Conservation (phyloP, 2,797 vertebrate genomes). For the Ceyx erithaca region DNA sequence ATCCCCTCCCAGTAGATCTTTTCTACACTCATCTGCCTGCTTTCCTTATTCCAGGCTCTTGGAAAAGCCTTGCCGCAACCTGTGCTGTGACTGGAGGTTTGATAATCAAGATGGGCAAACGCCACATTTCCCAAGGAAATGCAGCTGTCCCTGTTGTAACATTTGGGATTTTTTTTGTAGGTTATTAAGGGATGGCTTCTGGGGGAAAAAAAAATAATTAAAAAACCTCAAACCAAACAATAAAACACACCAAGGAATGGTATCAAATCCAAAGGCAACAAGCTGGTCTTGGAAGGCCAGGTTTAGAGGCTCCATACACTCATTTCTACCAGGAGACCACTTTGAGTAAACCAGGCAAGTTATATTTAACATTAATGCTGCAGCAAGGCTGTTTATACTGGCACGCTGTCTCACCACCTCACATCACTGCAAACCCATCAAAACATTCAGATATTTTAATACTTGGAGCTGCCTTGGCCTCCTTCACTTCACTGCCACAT, state of each 20-base stretch:
- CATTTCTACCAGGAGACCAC: neutral
- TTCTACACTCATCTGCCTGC: neutral
- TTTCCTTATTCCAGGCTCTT: neutral
- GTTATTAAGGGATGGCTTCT: neutral
- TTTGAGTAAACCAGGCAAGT: neutral
- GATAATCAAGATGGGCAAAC: neutral
- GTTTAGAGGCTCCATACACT: rapidly evolving
- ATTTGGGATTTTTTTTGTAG: neutral
- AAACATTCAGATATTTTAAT: neutral
- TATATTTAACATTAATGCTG: neutral
- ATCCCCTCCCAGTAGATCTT: neutral
- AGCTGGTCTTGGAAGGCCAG: neutral
- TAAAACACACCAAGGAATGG: neutral
- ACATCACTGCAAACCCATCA: neutral
- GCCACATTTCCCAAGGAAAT: neutral
- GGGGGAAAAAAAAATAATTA: too few species aligned
- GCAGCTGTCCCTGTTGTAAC: neutral
- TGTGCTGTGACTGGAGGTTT: rapidly evolving
- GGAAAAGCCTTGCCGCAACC: neutral
- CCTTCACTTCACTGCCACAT: rapidly evolving
- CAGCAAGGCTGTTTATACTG: neutral
- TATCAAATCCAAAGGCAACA: neutral
- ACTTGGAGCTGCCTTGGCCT: neutral
- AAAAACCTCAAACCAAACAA: too few species aligned
- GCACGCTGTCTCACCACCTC: neutral